Base-by-base conservation (phyloP, 2,888 invertebrate genomes). In the Heliconius sara region DNA sequence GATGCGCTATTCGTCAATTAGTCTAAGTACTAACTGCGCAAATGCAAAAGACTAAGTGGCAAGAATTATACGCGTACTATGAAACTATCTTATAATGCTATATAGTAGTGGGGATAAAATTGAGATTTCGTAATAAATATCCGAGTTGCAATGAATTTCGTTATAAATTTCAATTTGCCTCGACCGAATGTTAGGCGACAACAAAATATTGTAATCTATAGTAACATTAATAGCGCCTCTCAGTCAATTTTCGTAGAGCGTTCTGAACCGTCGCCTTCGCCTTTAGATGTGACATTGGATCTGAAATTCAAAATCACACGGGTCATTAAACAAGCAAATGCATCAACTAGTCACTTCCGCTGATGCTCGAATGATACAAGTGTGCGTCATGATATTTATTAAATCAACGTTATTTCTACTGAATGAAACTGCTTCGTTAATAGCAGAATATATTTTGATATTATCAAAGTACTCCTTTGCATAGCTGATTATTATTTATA, bases 181-280 rank as follows among this genome's bases (percentile, higher is more conserved):
- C 68, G 25, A 70, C 39, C n/a, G n/a, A 70, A 93, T 92, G 91
- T 88, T 88, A 90, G 90, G 89, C 91, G 91, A 90, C 90, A 89
- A 85, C 86, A 80, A 78, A 70, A 81, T 81, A 88, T 86, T 86
- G 85, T 77, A 83, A 79, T 83, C 82, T 83, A 86, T 83, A 84
- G 85, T 83, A 84, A 84, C 85, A 84, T 91, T 87, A 94, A 88
- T 91, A 94, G 89, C 93, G 93, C 87, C 91, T 92, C 88, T 95
- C 95, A 95, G 95, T 95, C 92, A 94, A 90, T 90, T 93, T 95
- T 93, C 91, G 91, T 90, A 95, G 93, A 89, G 95, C 95, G 90
- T 95, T 95, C 95, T 95, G 95, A 88, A 95, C 95, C 86, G 95
- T 95, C 92, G 94, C 95, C 89, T 95, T 95, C 93, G 95, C 95